phyloP scores from a whole-genome alignment of 2,888 invertebrate species.

The Lycaena phlaeas region DNA sequence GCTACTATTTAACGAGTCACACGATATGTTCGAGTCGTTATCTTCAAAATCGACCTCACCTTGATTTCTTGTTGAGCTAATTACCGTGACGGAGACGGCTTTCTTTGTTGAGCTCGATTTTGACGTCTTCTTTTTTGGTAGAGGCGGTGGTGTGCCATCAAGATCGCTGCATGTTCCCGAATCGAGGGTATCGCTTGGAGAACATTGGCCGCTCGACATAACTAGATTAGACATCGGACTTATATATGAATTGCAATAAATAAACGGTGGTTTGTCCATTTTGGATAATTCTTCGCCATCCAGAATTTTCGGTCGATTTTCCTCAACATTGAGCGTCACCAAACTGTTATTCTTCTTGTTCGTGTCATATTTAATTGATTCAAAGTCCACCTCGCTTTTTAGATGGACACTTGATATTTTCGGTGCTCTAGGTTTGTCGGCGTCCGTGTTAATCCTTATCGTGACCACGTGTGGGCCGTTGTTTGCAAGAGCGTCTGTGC shows the following conservation, averaged over 20 bases:
- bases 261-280: constrained; percentile 66
- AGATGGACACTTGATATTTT: constrained; percentile 66
- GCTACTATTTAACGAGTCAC: constrained; percentile 85
- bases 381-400: constrained; percentile 60
- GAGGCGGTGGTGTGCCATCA: constrained; percentile 80
- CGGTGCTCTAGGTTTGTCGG: constrained; percentile 62
- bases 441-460: constrained; percentile 78
- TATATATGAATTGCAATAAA: constrained; percentile 76
- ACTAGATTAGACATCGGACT: constrained; percentile 68
- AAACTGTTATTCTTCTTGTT: constrained; percentile 67
- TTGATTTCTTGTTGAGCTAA: constrained; percentile 70
- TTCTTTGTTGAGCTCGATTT: constrained; percentile 62
- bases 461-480: constrained; percentile 78
- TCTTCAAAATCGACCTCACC: constrained; percentile 80
- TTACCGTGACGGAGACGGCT: constrained; percentile 71
- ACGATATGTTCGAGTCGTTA: constrained; percentile 84
- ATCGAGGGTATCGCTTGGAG: constrained; percentile 86
- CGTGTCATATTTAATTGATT: constrained; percentile 47
- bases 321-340: constrained; percentile 74
- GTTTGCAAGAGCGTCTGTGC: constrained; percentile 46
- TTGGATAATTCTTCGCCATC: constrained; percentile 62
- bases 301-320: constrained; percentile 58
- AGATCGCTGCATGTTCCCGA: constrained; percentile 90
- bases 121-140: constrained; percentile 77
- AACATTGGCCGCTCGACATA: constrained; percentile 87